These are phyloP conservation scores for Polydrusus pterygomalis DNA, from an alignment of 2,888 invertebrate species.

Conservation along the genomic window DNA sequence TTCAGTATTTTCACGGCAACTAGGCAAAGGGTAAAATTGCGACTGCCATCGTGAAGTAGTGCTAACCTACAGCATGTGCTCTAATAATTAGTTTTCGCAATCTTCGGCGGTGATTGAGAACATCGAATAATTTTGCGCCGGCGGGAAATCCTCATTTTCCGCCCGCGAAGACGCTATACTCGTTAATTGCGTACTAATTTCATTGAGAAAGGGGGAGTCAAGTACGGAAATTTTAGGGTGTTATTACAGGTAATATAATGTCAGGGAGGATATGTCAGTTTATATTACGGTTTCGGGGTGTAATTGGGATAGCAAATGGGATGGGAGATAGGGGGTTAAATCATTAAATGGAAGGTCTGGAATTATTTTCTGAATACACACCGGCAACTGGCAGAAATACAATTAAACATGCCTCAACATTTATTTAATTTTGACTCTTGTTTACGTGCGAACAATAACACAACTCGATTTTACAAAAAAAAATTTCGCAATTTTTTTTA, in stretches of 20 bases:
- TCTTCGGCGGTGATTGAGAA: conserved; percentile 12
- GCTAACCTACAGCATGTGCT: conserved; percentile 8
- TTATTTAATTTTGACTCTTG: no score
- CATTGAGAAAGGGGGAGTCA: not conserved
- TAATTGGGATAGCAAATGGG: no score
- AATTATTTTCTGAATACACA: no score
- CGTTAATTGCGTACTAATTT: conserved; percentile 26
- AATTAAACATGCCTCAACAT: no score
- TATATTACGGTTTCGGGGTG: not conserved
- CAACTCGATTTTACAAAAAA: no score
- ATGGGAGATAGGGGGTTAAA: no score
- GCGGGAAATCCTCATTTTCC: not conserved
- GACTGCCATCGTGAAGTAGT: not conserved
- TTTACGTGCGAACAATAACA: no score
- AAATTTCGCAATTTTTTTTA: no score
- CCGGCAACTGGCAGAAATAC: no score
- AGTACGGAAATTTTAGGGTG: not conserved
- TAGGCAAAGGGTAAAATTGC: no score
- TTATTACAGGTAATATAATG: not conserved
- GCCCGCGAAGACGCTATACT: conserved; percentile 2
- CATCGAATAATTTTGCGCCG: conserved; percentile 19
- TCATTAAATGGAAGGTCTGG: no score
- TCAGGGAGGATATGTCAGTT: not conserved
- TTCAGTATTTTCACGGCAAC: no score
- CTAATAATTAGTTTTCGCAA: conserved; percentile 26